Percentiles rank a stretch among this genome's conserved stretches.
Conservation (phyloP, 2,797 vertebrate species). For the Paratrypauchen microcephalus region DNA sequence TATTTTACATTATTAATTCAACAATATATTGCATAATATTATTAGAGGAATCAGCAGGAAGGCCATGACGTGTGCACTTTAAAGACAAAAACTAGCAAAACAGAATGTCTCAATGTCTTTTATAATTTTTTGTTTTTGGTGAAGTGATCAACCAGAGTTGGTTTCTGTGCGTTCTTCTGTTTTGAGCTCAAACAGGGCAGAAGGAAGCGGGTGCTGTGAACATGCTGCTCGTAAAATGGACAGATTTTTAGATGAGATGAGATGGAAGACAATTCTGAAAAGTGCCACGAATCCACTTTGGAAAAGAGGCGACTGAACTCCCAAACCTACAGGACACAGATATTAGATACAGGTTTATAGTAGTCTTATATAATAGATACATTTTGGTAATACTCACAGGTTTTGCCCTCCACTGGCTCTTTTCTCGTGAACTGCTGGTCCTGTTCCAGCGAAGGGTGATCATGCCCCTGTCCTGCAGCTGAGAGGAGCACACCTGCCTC, state of each 20-base stretch:
- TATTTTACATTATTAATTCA: background rate
- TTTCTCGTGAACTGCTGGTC: conserved; percentile 78
- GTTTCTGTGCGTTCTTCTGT: conserved; percentile 27
- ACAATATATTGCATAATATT: background rate
- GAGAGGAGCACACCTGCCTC: conserved; percentile 89
- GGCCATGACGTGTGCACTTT: too few relatives aligned
- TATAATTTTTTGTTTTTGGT: conserved; percentile 17
- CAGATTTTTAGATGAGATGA: conserved; percentile 87
- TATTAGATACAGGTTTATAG: background rate
- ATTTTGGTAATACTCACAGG: conserved; percentile 66
- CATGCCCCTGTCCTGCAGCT: conserved; percentile 92
- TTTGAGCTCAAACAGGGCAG: conserved; percentile 77
- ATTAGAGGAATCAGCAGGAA: background rate
- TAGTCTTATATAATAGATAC: background rate
- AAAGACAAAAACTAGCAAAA: background rate
- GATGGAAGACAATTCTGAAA: conserved; percentile 73
- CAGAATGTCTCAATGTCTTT: background rate
- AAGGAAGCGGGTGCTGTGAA: conserved; percentile 72
- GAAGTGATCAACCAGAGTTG: conserved; percentile 73
- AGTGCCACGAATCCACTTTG: conserved; percentile 82
- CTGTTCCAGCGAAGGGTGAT: conserved; percentile 90
- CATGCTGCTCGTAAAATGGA: conserved; percentile 80
- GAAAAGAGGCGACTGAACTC: conserved; percentile 91
- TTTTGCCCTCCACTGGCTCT: conserved; percentile 73
- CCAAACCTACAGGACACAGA: conserved; percentile 79